Conservation (phyloP, 1,140 invertebrate genomes). For the Sinonovacula constricta region DNA sequence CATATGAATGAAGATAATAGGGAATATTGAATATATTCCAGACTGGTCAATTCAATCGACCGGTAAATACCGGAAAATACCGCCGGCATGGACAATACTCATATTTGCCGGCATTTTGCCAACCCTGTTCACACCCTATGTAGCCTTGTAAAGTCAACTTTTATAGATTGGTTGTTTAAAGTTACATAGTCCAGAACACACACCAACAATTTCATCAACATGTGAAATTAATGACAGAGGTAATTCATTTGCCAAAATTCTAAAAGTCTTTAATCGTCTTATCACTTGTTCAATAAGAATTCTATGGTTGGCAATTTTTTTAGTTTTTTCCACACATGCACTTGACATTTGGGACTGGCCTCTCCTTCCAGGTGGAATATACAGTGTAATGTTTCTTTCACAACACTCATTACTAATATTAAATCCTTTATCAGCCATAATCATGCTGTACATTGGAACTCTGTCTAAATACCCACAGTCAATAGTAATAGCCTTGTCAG, state of each 20-base stretch:
- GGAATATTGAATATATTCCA: too few relatives aligned
- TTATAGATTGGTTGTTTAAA: too few relatives aligned
- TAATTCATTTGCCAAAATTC: background rate
- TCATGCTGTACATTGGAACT: background rate
- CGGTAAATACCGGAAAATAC: too few relatives aligned
- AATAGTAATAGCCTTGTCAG: background rate
- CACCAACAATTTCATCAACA: background rate
- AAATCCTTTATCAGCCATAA: background rate
- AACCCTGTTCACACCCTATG: too few relatives aligned
- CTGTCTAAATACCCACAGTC: background rate
- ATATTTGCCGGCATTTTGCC: too few relatives aligned
- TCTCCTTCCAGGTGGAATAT: conserved; percentile 27
- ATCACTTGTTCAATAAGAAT: conserved; percentile 25
- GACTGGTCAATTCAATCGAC: too few relatives aligned
- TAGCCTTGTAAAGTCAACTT: too few relatives aligned
- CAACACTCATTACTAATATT: background rate
- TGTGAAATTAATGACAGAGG: background rate
- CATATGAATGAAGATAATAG: too few relatives aligned
- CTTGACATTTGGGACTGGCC: conserved; percentile 35
- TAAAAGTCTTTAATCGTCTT: background rate
- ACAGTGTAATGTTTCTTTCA: background rate
- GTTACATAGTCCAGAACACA: conserved; percentile 1
- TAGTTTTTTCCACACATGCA: conserved; percentile 35
- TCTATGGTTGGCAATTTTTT: conserved; percentile 25
- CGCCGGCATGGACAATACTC: too few relatives aligned